phyloP scores from a whole-genome alignment of 2,113 vertebrate species.

The Phyllostomus discolor region DNA sequence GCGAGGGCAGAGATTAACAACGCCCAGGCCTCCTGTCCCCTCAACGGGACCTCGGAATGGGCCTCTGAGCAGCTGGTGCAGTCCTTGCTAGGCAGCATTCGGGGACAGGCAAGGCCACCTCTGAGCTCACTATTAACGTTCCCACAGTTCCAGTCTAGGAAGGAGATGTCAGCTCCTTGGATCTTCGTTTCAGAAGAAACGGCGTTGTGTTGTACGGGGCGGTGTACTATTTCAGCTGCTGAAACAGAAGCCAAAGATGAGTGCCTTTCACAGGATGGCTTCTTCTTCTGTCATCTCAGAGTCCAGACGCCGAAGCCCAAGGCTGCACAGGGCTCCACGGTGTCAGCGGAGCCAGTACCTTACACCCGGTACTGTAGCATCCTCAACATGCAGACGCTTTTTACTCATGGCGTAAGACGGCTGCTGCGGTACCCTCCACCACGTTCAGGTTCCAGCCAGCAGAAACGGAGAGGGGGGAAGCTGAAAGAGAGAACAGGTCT shows the following conservation, averaged over 20 bases:
- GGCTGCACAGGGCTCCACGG: rapidly evolving
- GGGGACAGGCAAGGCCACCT: neutral
- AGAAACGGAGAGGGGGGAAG: neutral
- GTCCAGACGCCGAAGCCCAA: neutral
- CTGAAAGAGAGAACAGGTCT: neutral
- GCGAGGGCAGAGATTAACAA: neutral
- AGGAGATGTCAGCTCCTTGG: neutral
- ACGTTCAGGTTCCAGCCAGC: neutral
- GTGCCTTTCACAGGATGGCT: neutral
- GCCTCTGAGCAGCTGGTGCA: neutral
- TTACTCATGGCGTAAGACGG: neutral
- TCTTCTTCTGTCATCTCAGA: neutral
- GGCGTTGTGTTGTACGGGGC: neutral
- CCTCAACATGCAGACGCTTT: neutral
- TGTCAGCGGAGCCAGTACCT: neutral
- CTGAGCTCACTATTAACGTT: neutral
- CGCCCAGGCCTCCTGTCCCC: neutral
- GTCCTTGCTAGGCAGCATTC: neutral
- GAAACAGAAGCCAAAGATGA: neutral
- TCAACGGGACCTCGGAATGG: neutral
- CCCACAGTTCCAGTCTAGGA: neutral
- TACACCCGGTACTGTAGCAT: too few relatives aligned
- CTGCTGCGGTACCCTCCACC: neutral
- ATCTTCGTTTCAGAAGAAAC: slow-evolving; percentile 25
- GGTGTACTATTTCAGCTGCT: neutral